Evolutionary conservation across 92 coral and sea anemone species (phyloP), one percentile per base, ranked within the genome.

Genomic region (Porites cylindrica): DNA sequence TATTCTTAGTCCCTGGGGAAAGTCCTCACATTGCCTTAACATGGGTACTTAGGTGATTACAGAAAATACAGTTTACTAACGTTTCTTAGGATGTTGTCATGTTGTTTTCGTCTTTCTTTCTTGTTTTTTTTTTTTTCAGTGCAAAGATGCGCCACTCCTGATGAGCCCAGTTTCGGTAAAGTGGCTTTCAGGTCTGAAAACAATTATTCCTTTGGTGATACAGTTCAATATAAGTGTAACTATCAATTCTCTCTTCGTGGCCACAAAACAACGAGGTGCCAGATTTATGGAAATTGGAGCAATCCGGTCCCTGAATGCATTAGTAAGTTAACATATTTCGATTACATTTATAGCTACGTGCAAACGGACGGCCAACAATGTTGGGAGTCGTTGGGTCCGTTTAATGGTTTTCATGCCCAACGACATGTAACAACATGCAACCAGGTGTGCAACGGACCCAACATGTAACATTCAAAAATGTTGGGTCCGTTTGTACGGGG

Each of bases 201-300:
- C 72, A 93, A 90, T 79, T 89, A 90, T 91, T 86, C 88, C 20
- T 95, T 82, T 90, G 90, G 85, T 43, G 72, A 80, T 23, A 29
- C 77, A 1, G 96, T 93, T 38, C 38, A 52, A 5, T 95, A 88
- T 59, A 80, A 79, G 4, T 95, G 98, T 69, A 72, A 93, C 65
- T 7, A 51, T 51, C 91, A 94, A 53, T 93, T 88, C 69, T 69
- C 96, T 17, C 85, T 83, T 4, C 92, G 98, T 54, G 98, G 98
- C 12, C 91, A 77, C 69, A 78, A 75, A 78, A 87, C 78, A 5
- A 70, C 79, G 29, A 88, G 79, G 62, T 95, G 98, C 59, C 90
- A 86, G 85, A 75, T 95, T 16, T 67, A 77, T 51, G 93, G 92
- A 9, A 91, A 79, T 17, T 95, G 98, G 98, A 92, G 90, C 50